Conservation (phyloP, 2,797 vertebrate species). For the Vipera latastei region DNA sequence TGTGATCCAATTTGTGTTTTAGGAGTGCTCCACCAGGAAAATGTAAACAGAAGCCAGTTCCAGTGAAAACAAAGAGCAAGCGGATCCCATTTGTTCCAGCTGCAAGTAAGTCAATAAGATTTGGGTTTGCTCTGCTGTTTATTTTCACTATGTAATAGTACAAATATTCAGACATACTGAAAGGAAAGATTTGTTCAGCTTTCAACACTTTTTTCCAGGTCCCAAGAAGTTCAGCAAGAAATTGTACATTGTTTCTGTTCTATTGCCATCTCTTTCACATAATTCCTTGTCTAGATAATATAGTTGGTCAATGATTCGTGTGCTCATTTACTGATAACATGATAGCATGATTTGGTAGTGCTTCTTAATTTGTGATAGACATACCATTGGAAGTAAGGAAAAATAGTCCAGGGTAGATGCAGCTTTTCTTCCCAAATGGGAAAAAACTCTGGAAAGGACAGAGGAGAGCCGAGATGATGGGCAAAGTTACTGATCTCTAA, state of each 20-base stretch:
- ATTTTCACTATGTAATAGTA: conserved; percentile 17
- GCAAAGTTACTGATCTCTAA: neutral
- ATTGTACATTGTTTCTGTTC: neutral
- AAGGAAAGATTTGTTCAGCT: neutral
- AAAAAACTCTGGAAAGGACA: neutral
- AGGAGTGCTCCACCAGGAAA: conserved; percentile 84
- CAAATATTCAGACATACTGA: neutral
- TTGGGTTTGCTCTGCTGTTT: neutral
- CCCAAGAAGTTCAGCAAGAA: neutral
- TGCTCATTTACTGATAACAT: neutral
- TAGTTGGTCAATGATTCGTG: neutral
- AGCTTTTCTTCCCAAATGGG: neutral
- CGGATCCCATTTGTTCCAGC: conserved; percentile 71
- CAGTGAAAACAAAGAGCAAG: conserved; percentile 80
- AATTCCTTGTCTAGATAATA: neutral
- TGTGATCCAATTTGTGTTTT: conserved; percentile 49
- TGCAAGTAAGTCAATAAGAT: conserved; percentile 73
- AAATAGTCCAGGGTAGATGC: neutral
- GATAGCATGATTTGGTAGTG: neutral
- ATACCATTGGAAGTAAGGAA: neutral
- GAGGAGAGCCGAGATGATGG: neutral
- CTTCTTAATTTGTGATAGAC: neutral
- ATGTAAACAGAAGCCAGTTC: conserved; percentile 77
- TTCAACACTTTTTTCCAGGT: neutral
- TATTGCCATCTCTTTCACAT: neutral